phyloP scores from a whole-genome alignment of 1,140 invertebrate genomes.

The Danaus melanippus region DNA sequence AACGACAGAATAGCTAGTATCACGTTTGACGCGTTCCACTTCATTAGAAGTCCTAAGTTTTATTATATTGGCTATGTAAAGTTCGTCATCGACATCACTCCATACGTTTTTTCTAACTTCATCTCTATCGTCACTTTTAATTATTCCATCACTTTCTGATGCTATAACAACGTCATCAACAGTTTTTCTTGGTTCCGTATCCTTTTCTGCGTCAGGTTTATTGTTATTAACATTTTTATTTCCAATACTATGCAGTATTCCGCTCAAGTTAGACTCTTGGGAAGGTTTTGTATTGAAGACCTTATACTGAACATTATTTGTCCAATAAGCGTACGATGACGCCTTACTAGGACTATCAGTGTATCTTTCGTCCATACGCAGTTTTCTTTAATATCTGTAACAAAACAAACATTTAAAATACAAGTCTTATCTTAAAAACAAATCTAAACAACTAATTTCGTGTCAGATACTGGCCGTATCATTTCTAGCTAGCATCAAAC shows the following conservation, averaged over 20 bases:
- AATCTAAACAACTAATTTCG: conserved; percentile 37
- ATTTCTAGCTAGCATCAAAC: conserved; percentile 44
- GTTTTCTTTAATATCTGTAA: conserved; percentile 58
- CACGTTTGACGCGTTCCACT: conserved; percentile 59
- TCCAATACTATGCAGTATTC: conserved; percentile 21
- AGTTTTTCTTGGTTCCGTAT: conserved; percentile 13
- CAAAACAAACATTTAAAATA: conserved; percentile 41
- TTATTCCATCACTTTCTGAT: conserved; percentile 21
- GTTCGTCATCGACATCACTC: conserved; percentile 64
- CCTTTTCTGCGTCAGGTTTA: conserved; percentile 11
- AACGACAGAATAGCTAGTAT: conserved; percentile 59
- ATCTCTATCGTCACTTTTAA: conserved; percentile 22
- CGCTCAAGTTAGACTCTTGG: conserved; percentile 19
- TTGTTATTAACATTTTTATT: conserved; percentile 23
- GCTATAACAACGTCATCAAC: conserved; percentile 43
- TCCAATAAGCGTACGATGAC: conserved; percentile 63
- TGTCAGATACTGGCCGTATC: conserved; percentile 43
- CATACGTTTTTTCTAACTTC: conserved; percentile 60
- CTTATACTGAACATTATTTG: conserved; percentile 42
- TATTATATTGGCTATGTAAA: conserved; percentile 62
- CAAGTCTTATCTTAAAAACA: conserved; percentile 21
- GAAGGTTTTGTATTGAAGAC: conserved; percentile 18
- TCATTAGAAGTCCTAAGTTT: conserved; percentile 61
- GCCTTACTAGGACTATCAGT: conserved; percentile 53
- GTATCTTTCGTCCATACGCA: conserved; percentile 63